A percentile compares a stretch with the other conserved stretches of the same genome.
phyloP scores from a whole-genome alignment of 2,113 vertebrate species.

The Sapayoa aenigma region DNA sequence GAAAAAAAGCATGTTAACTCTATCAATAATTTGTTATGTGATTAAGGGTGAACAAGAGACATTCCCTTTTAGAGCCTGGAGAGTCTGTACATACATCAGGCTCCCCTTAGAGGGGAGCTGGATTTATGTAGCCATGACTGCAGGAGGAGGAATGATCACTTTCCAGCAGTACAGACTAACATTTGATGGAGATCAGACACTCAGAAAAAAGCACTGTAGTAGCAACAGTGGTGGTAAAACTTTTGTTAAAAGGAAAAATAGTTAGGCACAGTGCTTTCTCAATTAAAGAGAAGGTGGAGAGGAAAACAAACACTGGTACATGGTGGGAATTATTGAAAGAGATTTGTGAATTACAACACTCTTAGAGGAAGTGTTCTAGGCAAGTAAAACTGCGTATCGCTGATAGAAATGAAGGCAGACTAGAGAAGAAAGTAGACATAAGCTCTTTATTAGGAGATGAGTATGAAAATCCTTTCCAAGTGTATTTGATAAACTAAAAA shows the following conservation, averaged over 20 bases:
- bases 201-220: background rate
- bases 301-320: background rate
- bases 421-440: background rate
- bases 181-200: background rate
- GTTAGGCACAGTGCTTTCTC: background rate
- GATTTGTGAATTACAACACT: background rate
- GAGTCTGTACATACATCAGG: background rate
- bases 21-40: background rate
- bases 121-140: background rate
- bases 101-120: background rate
- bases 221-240: background rate
- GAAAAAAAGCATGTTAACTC: background rate
- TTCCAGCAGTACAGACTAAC: background rate
- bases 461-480: background rate
- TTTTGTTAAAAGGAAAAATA: background rate
- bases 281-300: background rate
- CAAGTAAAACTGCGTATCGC: rapidly evolving
- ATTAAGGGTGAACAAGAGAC: background rate
- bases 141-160: background rate
- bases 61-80: background rate
- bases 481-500: background rate
- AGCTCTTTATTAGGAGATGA: background rate
- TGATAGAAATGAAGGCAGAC: background rate
- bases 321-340: background rate
- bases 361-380: background rate